Evolutionary conservation across 2,888 invertebrate species (phyloP).

Genomic region (Tridacna crocea): DNA sequence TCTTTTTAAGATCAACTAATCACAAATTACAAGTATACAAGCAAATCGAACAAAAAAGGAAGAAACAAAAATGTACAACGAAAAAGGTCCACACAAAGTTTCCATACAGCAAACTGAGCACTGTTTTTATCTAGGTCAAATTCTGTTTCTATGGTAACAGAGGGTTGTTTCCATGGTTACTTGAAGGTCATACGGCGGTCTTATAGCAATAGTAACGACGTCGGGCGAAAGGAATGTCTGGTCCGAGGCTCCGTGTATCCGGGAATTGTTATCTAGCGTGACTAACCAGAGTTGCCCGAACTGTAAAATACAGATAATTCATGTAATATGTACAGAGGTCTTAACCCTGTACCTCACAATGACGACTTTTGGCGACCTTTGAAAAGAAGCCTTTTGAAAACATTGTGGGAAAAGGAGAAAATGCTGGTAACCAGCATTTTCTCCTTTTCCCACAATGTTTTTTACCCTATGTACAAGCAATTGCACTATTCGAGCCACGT

Average conservation of each 20-base stretch:
- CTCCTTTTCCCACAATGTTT: neutral
- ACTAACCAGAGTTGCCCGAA: neutral
- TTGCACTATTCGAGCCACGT: too few relatives aligned
- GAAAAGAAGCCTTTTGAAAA: neutral
- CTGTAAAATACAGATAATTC: too few relatives aligned
- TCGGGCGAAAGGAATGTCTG: conserved; percentile 1
- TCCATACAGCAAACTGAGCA: conserved; percentile 26
- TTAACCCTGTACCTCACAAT: neutral
- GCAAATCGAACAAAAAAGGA: conserved; percentile 5
- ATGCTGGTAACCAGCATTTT: conserved; percentile 1
- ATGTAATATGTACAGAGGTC: too few relatives aligned
- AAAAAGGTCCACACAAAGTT: conserved; percentile 22
- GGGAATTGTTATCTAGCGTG: neutral
- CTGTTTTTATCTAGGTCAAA: neutral
- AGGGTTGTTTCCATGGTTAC: neutral
- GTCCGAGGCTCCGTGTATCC: conserved; percentile 6
- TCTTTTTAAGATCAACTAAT: conserved; percentile 21
- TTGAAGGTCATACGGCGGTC: neutral
- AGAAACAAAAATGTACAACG: conserved; percentile 21
- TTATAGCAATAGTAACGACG: neutral
- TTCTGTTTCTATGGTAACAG: neutral
- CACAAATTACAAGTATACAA: conserved; percentile 13
- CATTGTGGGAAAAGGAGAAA: conserved; percentile 7
- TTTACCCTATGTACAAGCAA: neutral
- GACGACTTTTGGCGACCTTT: too few relatives aligned